Evolutionary conservation across 92 coral and sea anemone species (phyloP), one percentile per base, ranked within the genome.

Genomic region (Phenganax stokvisi): DNA sequence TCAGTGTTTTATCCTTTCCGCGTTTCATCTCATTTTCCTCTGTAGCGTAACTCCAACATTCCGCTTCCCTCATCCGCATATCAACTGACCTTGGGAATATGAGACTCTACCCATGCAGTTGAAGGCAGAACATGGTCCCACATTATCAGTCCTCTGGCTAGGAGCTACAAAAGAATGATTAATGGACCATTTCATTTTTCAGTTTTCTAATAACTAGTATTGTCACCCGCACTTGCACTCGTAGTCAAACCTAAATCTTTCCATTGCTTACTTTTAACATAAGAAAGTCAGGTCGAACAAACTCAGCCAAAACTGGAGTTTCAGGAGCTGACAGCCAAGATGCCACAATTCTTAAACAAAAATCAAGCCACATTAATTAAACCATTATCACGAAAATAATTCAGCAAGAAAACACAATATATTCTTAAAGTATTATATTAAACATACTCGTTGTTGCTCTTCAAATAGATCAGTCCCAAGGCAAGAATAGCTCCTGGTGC

Each of bases 281-380:
- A 37, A 94, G 88, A 65, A 94, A 89, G 87, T 92, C 98, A 0
- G 98, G 97, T 76, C 98, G 82, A 15, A 94, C 92, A 44, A 93
- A 92, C 76, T 94, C 98, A 60, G 92, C 85, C 65, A 94, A 80
- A 75, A 94, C 88, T 87, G 92, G 94, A 6, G 98, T 94, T 76
- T 94, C 98, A 15, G 98, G 98, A 61, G 98, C 98, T 68, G 85
- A 87, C n/a, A 94, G 86, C 98, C 98, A 94, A 53, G 97, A 90
- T 11, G 98, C 98, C 10, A 94, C 97, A 65, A 93, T 90, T 15
- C 98, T 94, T 58, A 85, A 71, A 56, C 37, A 55, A 61, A 53
- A 1, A 51, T 60, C 15, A 61, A 12, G 27, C 27, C 67, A 6
- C 67, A 69, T 16, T 9, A 17, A 7, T 15, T 8, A 15, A 51